Percentiles rank a stretch among this genome's conserved stretches.
These are phyloP conservation scores for Drosophila insularis DNA, from an alignment of 1,140 invertebrate species.

Conservation along the genomic window DNA sequence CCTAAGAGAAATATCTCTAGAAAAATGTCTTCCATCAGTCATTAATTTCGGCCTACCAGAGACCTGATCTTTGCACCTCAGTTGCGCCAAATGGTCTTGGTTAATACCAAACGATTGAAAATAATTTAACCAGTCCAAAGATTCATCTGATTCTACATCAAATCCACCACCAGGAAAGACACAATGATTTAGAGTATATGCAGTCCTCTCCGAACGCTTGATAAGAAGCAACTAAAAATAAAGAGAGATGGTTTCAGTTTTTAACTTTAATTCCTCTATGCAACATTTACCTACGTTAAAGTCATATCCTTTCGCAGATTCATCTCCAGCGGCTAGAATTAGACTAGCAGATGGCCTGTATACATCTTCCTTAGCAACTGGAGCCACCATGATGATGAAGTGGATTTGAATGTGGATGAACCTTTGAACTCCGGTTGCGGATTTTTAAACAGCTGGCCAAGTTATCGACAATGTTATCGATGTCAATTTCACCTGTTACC, in stretches of 20 bases:
- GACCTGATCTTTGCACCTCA: slow-evolving; percentile 82
- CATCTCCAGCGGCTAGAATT: slow-evolving; percentile 70
- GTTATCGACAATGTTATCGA: slow-evolving; percentile 25
- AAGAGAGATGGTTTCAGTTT: too few species aligned
- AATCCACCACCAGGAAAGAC: slow-evolving; percentile 93
- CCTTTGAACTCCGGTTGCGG: background rate
- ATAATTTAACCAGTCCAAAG: slow-evolving; percentile 88
- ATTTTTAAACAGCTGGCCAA: slow-evolving; percentile 5
- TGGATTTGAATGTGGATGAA: background rate
- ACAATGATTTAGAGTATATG: slow-evolving; percentile 88
- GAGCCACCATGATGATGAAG: slow-evolving; percentile 26
- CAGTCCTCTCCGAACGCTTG: slow-evolving; percentile 86
- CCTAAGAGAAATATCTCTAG: slow-evolving; percentile 89
- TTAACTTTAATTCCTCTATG: background rate
- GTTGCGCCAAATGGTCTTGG: slow-evolving; percentile 83
- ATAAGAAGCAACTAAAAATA: slow-evolving; percentile 84
- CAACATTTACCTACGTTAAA: slow-evolving; percentile 44
- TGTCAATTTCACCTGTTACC: slow-evolving; percentile 27
- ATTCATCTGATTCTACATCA: slow-evolving; percentile 87
- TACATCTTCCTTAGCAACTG: background rate
- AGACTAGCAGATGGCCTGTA: slow-evolving; percentile 81
- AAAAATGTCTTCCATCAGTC: slow-evolving; percentile 33
- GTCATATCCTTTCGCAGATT: slow-evolving; percentile 44
- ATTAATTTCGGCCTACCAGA: slow-evolving; percentile 40
- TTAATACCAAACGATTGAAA: slow-evolving; percentile 86